Evolutionary conservation across 1,140 invertebrate genomes (phyloP).

Genomic region (Euura saliciscinereae): DNA sequence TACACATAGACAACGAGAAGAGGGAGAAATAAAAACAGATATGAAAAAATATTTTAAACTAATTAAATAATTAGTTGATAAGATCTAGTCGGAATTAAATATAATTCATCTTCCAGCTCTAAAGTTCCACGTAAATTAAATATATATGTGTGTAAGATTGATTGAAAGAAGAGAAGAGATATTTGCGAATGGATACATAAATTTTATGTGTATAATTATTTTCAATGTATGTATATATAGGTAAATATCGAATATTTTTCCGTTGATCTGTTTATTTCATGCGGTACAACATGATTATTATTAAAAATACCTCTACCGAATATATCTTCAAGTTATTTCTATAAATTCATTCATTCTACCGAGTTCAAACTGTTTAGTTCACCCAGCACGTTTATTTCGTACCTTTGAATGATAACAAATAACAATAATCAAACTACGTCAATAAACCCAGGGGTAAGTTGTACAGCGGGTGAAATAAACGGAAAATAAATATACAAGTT

Average conservation of each 20-base stretch:
- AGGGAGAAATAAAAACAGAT: neutral
- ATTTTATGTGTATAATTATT: neutral
- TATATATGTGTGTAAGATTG: neutral
- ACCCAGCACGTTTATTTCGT: too few species aligned
- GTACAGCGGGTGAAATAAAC: neutral
- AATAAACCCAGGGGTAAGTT: too few species aligned
- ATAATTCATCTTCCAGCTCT: neutral
- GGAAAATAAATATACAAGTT: constrained; percentile 3
- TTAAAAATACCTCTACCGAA: constrained; percentile 10
- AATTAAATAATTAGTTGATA: neutral
- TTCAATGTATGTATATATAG: neutral
- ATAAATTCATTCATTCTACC: too few species aligned
- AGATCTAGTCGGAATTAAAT: neutral
- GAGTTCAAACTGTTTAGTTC: too few species aligned
- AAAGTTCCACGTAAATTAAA: neutral
- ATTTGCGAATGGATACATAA: too few species aligned
- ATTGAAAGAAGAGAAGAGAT: neutral
- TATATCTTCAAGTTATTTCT: too few species aligned
- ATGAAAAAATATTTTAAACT: neutral
- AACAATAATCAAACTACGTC: too few species aligned
- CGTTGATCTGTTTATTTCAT: neutral
- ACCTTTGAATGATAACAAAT: too few species aligned
- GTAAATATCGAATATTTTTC: neutral
- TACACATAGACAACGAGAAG: neutral
- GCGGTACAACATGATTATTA: neutral